Evolutionary conservation across 1,140 invertebrate species (phyloP).

Genomic region (Saccostrea glomerata): DNA sequence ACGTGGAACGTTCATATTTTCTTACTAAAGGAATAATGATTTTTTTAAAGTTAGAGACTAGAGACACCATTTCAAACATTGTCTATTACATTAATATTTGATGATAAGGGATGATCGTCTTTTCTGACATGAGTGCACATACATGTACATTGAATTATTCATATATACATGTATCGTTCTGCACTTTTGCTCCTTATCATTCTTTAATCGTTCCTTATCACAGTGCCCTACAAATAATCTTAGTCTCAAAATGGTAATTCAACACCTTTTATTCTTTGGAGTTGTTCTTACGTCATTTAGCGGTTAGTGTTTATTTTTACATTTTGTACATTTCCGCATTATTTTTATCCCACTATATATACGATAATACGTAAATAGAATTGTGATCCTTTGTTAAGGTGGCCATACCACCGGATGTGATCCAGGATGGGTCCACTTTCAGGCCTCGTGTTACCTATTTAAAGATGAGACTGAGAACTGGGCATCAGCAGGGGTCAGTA

Average conservation of each 20-base stretch:
- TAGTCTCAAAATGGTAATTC: neutral
- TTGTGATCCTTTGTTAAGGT: neutral
- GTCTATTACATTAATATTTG: too few species aligned
- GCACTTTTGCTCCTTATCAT: neutral
- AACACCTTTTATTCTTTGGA: neutral
- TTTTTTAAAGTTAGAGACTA: too few species aligned
- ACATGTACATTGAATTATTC: neutral
- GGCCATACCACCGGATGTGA: neutral
- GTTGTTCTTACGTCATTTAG: neutral
- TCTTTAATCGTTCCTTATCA: neutral
- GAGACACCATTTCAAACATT: too few species aligned
- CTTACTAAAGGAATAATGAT: too few species aligned
- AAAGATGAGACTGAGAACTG: slow-evolving; percentile 7
- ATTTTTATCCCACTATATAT: neutral
- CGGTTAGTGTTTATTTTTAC: neutral
- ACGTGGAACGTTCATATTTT: too few species aligned
- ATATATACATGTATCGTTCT: neutral
- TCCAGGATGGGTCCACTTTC: neutral
- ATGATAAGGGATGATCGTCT: neutral
- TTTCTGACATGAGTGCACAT: neutral
- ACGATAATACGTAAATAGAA: neutral
- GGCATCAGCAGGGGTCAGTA: neutral
- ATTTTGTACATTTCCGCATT: neutral
- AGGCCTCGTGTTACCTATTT: slow-evolving; percentile 5
- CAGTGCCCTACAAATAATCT: neutral